Evolutionary conservation across 2,113 vertebrate genomes (phyloP).

Genomic region (Pteropus alecto): DNA sequence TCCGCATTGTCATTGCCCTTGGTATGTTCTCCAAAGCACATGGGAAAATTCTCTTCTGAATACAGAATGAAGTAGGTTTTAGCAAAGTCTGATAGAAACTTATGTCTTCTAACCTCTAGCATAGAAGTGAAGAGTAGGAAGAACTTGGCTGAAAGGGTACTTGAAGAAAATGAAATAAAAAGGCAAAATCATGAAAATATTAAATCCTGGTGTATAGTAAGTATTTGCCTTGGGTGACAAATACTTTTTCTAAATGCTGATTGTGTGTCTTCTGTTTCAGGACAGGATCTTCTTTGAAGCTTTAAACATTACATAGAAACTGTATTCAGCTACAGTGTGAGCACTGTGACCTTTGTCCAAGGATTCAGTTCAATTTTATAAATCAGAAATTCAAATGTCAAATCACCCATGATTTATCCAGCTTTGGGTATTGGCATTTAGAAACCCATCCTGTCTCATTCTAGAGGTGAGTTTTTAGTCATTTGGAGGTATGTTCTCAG

Average conservation of each 20-base stretch:
- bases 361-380: constrained; percentile 47
- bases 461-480: background rate
- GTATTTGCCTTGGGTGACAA: constrained; percentile 22
- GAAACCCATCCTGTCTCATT: constrained; percentile 15
- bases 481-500: background rate
- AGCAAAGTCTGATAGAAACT: constrained; percentile 22
- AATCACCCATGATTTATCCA: background rate
- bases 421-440: constrained; percentile 32
- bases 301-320: background rate
- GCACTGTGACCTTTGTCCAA: constrained; percentile 43
- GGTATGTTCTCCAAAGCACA: background rate
- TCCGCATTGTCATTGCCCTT: constrained; percentile 47
- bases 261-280: constrained; percentile 48
- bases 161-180: constrained; percentile 42
- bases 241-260: constrained; percentile 14
- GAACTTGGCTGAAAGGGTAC: background rate
- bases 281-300: constrained; percentile 6
- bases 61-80: constrained; percentile 42
- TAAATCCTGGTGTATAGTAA: background rate
- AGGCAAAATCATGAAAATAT: background rate
- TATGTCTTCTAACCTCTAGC: background rate
- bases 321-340: constrained; percentile 14
- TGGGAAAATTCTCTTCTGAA: constrained; percentile 30
- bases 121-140: background rate
- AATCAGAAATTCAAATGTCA: constrained; percentile 63